These are phyloP conservation scores for Tragulus kanchil DNA, from an alignment of 2,113 vertebrate species.

Conservation along the genomic window DNA sequence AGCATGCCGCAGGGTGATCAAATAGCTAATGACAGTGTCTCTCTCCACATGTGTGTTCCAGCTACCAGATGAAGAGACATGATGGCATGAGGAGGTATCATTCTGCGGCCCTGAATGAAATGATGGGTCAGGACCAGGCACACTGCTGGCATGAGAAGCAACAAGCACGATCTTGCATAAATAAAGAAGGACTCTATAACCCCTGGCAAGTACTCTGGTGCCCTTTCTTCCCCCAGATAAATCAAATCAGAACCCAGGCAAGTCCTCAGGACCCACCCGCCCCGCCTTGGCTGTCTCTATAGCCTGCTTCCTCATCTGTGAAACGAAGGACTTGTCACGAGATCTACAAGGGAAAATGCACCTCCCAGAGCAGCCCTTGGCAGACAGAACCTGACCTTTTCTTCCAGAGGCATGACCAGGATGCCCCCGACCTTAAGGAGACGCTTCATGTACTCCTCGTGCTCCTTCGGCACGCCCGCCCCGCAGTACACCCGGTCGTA, in stretches of 20 bases:
- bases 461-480: conserved; percentile 96
- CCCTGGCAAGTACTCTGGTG: background rate
- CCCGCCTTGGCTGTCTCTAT: background rate
- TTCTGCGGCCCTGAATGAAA: background rate
- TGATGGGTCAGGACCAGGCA: background rate
- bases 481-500: conserved; percentile 98
- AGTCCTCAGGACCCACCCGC: background rate
- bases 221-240: background rate
- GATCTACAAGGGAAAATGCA: background rate
- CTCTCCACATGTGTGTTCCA: background rate
- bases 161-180: background rate
- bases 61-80: background rate
- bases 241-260: background rate
- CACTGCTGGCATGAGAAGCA: background rate
- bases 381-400: too few species aligned
- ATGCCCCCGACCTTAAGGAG: conserved; percentile 96
- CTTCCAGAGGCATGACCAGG: conserved; percentile 97
- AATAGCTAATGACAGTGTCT: background rate
- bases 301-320: background rate
- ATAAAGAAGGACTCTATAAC: background rate
- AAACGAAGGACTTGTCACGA: fast-evolving
- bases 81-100: background rate
- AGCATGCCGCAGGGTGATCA: background rate
- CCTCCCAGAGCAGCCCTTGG: background rate
- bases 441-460: conserved; percentile 98